These are phyloP conservation scores for Dromius quadrimaculatus DNA, from an alignment of 2,888 invertebrate genomes.

Conservation along the genomic window DNA sequence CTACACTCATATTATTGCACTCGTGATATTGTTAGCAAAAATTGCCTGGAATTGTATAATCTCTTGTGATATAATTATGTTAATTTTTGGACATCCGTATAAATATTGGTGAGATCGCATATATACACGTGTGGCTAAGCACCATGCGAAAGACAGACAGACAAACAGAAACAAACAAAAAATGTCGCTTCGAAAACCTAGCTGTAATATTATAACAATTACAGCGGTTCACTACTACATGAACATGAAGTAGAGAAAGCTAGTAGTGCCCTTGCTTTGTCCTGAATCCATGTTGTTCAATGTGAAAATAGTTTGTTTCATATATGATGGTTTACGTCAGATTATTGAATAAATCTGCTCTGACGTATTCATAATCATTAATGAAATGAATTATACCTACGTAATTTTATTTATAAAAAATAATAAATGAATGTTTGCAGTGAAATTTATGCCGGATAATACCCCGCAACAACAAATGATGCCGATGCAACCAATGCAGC, in stretches of 20 bases:
- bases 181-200: conserved; percentile 28
- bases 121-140: conserved; percentile 22
- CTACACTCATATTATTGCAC: too few species aligned
- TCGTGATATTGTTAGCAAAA: too few species aligned
- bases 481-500: conserved; percentile 52
- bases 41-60: too few species aligned
- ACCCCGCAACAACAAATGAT: conserved; percentile 54
- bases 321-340: not conserved
- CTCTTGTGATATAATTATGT: too few species aligned
- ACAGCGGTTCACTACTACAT: conserved; percentile 34
- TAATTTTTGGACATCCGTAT: not conserved
- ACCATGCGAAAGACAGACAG: conserved; percentile 46
- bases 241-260: conserved; percentile 33
- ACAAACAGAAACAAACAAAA: conserved; percentile 39
- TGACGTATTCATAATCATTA: too few species aligned
- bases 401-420: not conserved
- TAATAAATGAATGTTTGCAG: conserved; percentile 53
- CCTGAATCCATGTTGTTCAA: conserved; percentile 11
- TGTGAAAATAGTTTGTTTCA: not conserved
- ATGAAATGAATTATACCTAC: not conserved
- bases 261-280: conserved; percentile 21
- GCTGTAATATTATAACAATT: conserved; percentile 21
- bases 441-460: conserved; percentile 61
- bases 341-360: too few species aligned
- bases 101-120: conserved; percentile 35